phyloP scores from a whole-genome alignment of 2,888 invertebrate species.

The Monoplex corrugatus region DNA sequence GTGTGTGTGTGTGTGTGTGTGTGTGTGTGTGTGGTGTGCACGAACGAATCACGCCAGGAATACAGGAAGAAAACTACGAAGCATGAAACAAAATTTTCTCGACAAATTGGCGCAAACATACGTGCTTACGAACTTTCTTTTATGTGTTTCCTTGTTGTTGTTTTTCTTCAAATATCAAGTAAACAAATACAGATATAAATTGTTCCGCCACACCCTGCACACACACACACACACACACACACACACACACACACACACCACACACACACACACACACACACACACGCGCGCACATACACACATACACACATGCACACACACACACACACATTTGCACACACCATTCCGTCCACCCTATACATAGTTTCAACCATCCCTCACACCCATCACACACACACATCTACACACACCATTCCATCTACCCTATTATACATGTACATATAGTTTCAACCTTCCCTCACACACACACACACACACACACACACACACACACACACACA shows the following conservation, averaged over 20 bases:
- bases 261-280: constrained; percentile 1
- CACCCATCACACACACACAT: no score
- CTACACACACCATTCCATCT: no score
- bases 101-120: neutral
- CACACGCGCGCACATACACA: neutral
- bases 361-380: no score
- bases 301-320: neutral
- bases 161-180: neutral
- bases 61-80: neutral
- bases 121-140: neutral
- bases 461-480: neutral
- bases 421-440: no score
- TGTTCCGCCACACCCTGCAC: neutral
- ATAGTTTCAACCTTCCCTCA: neutral
- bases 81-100: neutral
- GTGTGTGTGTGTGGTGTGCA: neutral
- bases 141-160: neutral
- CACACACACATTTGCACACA: neutral
- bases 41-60: neutral
- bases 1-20: neutral
- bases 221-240: neutral
- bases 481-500: constrained; percentile 17
- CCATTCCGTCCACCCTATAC: no score
- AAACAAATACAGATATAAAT: neutral
- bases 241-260: neutral